phyloP scores from a whole-genome alignment of 2,797 vertebrate genomes.

The Margarornis squamiger region DNA sequence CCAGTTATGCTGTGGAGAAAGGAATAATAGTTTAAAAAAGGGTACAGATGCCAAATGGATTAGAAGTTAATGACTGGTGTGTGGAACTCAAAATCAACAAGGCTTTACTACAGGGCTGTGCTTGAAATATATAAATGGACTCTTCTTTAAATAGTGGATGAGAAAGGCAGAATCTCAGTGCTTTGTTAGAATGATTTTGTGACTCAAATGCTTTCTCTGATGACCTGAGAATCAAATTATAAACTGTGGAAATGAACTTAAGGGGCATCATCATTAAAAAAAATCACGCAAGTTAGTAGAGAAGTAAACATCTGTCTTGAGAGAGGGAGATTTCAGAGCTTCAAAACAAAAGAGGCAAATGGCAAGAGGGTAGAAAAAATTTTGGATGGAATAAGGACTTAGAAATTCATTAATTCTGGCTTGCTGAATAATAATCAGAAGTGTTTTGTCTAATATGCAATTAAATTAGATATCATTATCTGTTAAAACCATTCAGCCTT shows the following conservation, averaged over 20 bases:
- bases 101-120: neutral
- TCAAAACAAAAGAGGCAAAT: neutral
- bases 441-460: conserved; percentile 14
- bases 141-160: neutral
- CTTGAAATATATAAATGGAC: neutral
- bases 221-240: neutral
- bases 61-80: neutral
- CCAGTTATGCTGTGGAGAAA: neutral
- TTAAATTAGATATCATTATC: conserved; percentile 31
- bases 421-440: conserved; percentile 7
- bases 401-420: neutral
- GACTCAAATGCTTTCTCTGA: neutral
- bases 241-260: neutral
- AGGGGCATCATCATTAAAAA: neutral
- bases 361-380: neutral
- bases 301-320: neutral
- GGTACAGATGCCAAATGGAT: neutral
- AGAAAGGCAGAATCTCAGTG: neutral
- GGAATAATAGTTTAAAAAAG: neutral
- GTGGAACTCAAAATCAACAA: neutral
- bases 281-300: neutral
- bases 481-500: conserved; percentile 16
- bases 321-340: neutral
- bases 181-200: neutral
- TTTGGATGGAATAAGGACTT: neutral